Evolutionary conservation across 2,797 vertebrate genomes (phyloP), one percentile per base, ranked within the genome.

Genomic region (Bucorvus abyssinicus): DNA sequence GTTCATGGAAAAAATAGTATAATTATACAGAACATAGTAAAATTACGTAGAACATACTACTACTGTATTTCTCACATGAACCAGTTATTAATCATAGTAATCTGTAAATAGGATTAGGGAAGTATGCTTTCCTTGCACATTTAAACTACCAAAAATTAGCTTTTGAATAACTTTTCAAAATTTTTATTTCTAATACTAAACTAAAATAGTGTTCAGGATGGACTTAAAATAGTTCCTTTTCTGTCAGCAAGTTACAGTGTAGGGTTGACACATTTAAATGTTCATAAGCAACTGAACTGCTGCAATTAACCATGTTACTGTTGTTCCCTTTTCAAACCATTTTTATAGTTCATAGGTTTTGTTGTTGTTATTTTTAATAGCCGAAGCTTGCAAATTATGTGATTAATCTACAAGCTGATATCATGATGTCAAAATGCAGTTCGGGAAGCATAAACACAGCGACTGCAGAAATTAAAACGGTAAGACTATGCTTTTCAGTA

Each of bases 391-490:
- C 89, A 96, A 96, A 94, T 96, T 91, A 97, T 98, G 97, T 98
- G 97, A 97, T 97, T 98, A 97, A 91, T 98, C 97, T 96, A 87
- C 97, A 94, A 96, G 87, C 95, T 91, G 95, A 96, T 98, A 98
- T 97, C 97, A 99, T 98, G 98, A 98, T 98, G 98, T 98, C 98
- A 98, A 98, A 98, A 98, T 98, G 98, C 98, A 97, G 93, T 97
- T 97, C 78, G 89, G 92, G 97, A 96, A 97, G 94, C 96, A 95
- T 95, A 96, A 97, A 90, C 93, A 94, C 95, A 97, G 97, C 96
- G 96, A 89, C 97, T 96, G 96, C 92, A 61, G 96, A 98, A 94
- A 97, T 98, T 97, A 97, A 98, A 97, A 97, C 97, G 98, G 99
- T 99, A 97, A 99, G 98, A 97, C 71, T 49, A 2, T 55, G 47